A percentile compares a stretch with the other conserved stretches of the same genome.
Conservation (phyloP, 1,140 invertebrate genomes). For the Galendromus occidentalis region DNA sequence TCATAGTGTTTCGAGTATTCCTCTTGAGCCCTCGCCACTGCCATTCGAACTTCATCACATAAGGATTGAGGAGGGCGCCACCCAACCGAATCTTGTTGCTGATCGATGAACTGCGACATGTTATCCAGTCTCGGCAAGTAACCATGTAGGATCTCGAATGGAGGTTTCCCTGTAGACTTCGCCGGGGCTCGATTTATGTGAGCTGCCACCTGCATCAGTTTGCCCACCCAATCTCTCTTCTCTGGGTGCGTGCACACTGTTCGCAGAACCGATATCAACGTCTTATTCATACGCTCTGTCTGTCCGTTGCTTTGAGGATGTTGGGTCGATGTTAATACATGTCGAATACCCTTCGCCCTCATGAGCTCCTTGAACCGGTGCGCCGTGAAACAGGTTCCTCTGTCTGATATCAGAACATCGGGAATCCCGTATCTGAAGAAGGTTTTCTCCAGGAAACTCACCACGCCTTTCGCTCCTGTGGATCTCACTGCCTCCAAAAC, state of each 20-base stretch:
- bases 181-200: neutral
- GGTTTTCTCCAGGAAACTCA: neutral
- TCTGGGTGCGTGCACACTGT: neutral
- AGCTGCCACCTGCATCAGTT: neutral
- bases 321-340: too few relatives aligned
- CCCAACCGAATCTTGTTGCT: neutral
- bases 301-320: neutral
- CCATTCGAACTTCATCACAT: neutral
- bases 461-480: neutral
- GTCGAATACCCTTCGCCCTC: neutral
- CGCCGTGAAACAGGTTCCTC: neutral
- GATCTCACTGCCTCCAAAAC: neutral
- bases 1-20: neutral
- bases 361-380: neutral
- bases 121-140: neutral
- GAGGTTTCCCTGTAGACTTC: neutral
- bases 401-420: neutral
- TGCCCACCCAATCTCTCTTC: neutral
- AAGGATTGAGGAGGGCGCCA: neutral
- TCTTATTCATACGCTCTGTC: neutral
- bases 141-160: neutral
- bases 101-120: neutral
- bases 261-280: neutral
- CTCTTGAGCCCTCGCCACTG: neutral
- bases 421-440: neutral